Evolutionary conservation across 1,140 invertebrate genomes (phyloP), one percentile per base, ranked within the genome.

Genomic region (Muscidifurax raptorellus): DNA sequence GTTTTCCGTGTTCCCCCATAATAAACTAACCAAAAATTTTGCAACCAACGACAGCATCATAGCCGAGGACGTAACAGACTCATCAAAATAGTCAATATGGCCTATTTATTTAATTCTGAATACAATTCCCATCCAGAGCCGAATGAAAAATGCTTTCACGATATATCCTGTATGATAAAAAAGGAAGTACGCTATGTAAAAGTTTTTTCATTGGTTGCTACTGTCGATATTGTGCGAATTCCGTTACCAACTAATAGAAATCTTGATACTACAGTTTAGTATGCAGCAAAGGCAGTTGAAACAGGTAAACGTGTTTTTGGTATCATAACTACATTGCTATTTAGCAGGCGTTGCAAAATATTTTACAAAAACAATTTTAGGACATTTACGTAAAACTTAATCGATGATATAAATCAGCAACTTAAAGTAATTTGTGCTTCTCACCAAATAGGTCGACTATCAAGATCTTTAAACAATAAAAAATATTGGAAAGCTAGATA

Each of bases 401-500:
- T 52, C 18, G 30, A 32, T n/a, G 1, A 47, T 7, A 79, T 80
- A 15, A 36, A 79, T 67, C 4, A 28, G 36, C 10, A 12, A 67
- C 10, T 80, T 27, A 2, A 40, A 71, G 40, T 36, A 15, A 52
- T 86, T 18, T 83, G 81, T 72, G 13, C 72, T 32, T 86, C 86
- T 18, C 40, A 83, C 27, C 86, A 87, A 83, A 25, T 86, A 13
- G 28, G 40, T 47, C 64, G 85, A n/a, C 75, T 86, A 84, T 72
- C 83, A 12, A 86, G 87, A 6, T 52, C 47, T 40, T 0, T 86
- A 12, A 66, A 1, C 1, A 40, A 36, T 3, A 76, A 64, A 75
- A 69, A 28, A n/a, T 40, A 77, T n/a, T 87, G 85, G 82, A 87
- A 86, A 28, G 85, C 74, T 9, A 52, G 36, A 69, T 82, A 87